A percentile compares a stretch with the other conserved stretches of the same genome.
These are phyloP conservation scores for Trichonephila inaurata DNA, from an alignment of 1,140 invertebrate species.

Conservation along the genomic window DNA sequence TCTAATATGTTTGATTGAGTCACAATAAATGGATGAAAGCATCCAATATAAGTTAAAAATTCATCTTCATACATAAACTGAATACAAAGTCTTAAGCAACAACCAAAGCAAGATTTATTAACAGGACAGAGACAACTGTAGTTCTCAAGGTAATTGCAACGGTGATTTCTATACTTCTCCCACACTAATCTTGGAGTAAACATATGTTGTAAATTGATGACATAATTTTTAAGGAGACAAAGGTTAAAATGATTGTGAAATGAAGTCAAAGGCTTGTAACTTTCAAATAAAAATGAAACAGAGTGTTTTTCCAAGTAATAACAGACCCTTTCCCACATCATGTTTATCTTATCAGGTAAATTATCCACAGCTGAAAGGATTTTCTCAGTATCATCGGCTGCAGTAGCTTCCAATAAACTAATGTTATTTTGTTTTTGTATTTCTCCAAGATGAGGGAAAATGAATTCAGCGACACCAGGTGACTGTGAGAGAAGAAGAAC, in stretches of 20 bases:
- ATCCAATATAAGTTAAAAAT: constrained; percentile 53
- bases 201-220: constrained; percentile 23
- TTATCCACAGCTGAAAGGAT: background rate
- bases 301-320: constrained; percentile 33
- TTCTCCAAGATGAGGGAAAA: constrained; percentile 62
- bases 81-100: constrained; percentile 25
- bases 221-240: constrained; percentile 13
- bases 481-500: background rate
- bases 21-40: constrained; percentile 60
- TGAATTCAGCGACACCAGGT: constrained; percentile 21
- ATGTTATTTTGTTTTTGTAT: constrained; percentile 60
- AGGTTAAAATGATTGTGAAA: constrained; percentile 43
- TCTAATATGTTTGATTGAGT: constrained; percentile 57
- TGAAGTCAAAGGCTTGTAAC: background rate
- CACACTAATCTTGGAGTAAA: constrained; percentile 51
- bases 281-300: background rate
- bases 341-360: background rate
- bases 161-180: constrained; percentile 48
- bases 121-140: constrained; percentile 18
- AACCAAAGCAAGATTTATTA: constrained; percentile 46
- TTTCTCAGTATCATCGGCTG: background rate
- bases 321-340: constrained; percentile 62
- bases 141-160: background rate
- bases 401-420: background rate
- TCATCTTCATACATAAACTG: constrained; percentile 58